Evolutionary conservation across 1,140 invertebrate species (phyloP).

Genomic region (Leptinotarsa texana): DNA sequence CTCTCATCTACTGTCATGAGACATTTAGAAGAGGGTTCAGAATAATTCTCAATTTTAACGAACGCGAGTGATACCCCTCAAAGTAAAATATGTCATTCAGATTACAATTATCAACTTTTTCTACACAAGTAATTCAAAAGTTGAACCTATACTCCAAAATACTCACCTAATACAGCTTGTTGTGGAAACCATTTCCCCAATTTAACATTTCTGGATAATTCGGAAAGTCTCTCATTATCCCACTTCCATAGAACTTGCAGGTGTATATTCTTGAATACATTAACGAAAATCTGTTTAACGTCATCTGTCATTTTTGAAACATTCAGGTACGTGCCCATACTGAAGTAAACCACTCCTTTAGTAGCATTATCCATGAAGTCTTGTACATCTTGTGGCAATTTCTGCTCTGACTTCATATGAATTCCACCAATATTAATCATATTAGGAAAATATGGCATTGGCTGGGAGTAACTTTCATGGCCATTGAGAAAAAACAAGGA

Average conservation of each 20-base stretch:
- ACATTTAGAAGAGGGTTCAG: no score
- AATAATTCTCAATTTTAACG: no score
- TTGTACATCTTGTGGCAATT: conserved; percentile 56
- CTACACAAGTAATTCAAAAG: no score
- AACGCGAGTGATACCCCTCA: no score
- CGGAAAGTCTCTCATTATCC: conserved; percentile 59
- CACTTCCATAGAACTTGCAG: conserved; percentile 65
- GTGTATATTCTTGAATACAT: conserved; percentile 59
- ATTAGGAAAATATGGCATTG: conserved; percentile 61
- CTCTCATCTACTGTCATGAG: no score
- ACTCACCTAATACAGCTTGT: conserved; percentile 66
- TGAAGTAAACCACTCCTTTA: conserved; percentile 62
- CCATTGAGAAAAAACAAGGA: conserved; percentile 62
- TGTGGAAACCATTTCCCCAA: conserved; percentile 72
- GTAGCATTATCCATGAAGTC: conserved; percentile 57
- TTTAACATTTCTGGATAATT: conserved; percentile 65
- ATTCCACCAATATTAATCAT: conserved; percentile 61
- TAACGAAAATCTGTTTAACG: conserved; percentile 54
- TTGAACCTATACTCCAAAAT: no score
- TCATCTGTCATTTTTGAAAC: conserved; percentile 38
- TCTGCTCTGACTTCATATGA: conserved; percentile 54
- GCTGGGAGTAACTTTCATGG: conserved; percentile 60
- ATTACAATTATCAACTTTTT: no score
- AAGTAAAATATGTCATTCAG: no score
- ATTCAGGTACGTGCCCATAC: conserved; percentile 60